Evolutionary conservation across 64 coral and sea anemone genomes (phyloP), one percentile per base, ranked within the genome.

Genomic region (Cladopsammia gracilis): DNA sequence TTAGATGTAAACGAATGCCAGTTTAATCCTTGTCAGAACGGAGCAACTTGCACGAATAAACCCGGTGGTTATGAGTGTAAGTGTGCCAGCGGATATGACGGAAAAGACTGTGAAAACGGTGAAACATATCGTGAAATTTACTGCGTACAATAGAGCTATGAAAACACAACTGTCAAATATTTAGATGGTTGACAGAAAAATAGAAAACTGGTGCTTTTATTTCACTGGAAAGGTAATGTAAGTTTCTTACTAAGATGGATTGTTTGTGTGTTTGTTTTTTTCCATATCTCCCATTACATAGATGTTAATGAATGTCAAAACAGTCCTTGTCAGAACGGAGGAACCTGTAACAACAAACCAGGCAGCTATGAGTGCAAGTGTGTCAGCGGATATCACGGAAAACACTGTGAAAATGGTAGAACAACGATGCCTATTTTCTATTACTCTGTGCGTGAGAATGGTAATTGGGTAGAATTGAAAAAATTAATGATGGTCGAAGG

Each of bases 1-100:
- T 85, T 61, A 87, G 85, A 87, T 87, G 47, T 87, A 18, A 15
- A 71, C n/a, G 85, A 87, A 73, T 87, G 85, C 49, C 6, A 10
- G 15, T 57, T 13, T 10, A 23, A 20, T 24, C 46, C 70, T 12
- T 88, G 86, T 49, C 47, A 74, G 43, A 88, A 88, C 58, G 86
- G 86, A 19, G 86, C 10, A 49, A 52, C 45, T 1, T 58, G 67
- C 56, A 5, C 20, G 4, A 79, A 79, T 14, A 61, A 57, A 5
- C 48, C 7, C 10, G 77, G 77, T 48, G 42, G 50, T 25, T 56
- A 79, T 13, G 3, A 54, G 1, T 79, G 77, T 19, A 16, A 0
- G 4, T 79, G 77, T 54, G 58, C 4, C 10, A 61, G 8, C 10
- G 77, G 77, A 18, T 79, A 18, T 56, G 18, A 7, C 7, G 77